phyloP scores from a whole-genome alignment of 2,797 vertebrate species.

The Melanogrammus aeglefinus region DNA sequence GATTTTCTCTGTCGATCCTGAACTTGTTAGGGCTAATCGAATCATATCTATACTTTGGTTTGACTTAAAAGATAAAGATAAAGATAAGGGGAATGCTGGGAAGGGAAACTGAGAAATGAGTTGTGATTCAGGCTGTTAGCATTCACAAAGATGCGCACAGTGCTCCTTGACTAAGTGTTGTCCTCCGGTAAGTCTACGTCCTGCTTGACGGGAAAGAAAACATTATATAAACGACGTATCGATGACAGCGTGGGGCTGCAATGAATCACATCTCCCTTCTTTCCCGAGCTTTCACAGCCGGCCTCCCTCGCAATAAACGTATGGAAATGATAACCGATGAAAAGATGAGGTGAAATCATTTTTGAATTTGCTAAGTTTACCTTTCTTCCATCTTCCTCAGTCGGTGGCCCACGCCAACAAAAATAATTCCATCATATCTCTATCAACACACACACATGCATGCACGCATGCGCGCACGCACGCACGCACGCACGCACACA shows the following conservation, averaged over 20 bases:
- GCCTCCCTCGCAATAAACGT: constrained; percentile 52
- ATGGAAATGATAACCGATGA: constrained; percentile 66
- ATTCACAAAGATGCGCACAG: too few relatives aligned
- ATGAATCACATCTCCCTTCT: constrained; percentile 52
- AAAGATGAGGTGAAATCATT: constrained; percentile 63
- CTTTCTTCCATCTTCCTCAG: constrained; percentile 54
- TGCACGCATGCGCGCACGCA: constrained; percentile 8
- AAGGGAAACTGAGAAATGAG: too few relatives aligned
- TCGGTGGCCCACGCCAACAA: constrained; percentile 49
- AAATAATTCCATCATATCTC: constrained; percentile 20
- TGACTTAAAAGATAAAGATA: too few relatives aligned
- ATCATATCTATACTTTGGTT: too few relatives aligned
- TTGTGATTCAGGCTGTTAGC: too few relatives aligned
- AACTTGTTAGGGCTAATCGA: too few relatives aligned
- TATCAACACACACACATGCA: constrained; percentile 18
- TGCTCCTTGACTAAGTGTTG: too few relatives aligned
- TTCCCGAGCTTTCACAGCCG: constrained; percentile 37
- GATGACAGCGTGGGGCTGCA: constrained; percentile 10
- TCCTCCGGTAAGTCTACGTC: too few relatives aligned
- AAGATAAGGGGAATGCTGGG: too few relatives aligned
- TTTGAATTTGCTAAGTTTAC: constrained; percentile 59
- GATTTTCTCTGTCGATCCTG: too few relatives aligned
- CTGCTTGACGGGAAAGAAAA: too few relatives aligned
- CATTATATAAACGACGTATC: too few relatives aligned
- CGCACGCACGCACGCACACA: constrained; percentile 16